Evolutionary conservation across 2,888 invertebrate species (phyloP).

Genomic region (Synergus itoensis): DNA sequence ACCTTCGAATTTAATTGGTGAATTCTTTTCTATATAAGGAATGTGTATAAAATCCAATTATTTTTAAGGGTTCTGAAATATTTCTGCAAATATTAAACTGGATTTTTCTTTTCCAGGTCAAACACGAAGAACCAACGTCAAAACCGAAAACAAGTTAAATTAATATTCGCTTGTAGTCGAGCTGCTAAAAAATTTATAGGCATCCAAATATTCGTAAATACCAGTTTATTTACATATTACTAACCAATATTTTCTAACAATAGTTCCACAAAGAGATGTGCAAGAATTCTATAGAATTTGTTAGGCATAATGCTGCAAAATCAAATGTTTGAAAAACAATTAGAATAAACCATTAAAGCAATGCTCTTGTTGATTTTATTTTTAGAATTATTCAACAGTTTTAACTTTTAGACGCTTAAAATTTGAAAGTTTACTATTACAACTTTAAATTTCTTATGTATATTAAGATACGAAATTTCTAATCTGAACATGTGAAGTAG

Average conservation of each 20-base stretch:
- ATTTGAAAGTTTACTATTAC: too few species aligned
- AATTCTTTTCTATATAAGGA: neutral
- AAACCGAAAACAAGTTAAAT: constrained; percentile 31
- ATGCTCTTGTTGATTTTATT: neutral
- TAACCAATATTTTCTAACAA: neutral
- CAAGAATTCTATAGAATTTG: neutral
- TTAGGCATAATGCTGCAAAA: neutral
- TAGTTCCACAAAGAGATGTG: neutral
- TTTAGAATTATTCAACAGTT: neutral
- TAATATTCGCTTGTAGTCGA: constrained; percentile 24
- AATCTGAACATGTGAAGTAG: too few species aligned
- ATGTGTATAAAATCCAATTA: neutral
- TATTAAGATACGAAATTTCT: too few species aligned
- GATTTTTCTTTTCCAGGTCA: neutral
- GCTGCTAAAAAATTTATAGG: neutral
- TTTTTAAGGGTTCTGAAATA: neutral
- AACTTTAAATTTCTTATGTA: too few species aligned
- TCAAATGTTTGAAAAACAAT: neutral
- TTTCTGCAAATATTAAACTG: neutral
- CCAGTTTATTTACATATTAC: neutral
- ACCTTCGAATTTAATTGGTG: too few species aligned
- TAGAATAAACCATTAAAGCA: neutral
- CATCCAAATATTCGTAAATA: neutral
- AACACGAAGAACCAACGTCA: neutral
- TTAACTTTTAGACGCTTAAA: too few species aligned